phyloP scores from a whole-genome alignment of 2,113 vertebrate species.

The Sus scrofa region T2T-Sscrofa CM000817.6:34652501-34653000 shows the following conservation, averaged over 20 bases:
- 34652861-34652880: constrained; percentile 84
- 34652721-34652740: constrained; percentile 85
- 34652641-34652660: constrained; percentile 84
- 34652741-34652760: constrained; percentile 83
- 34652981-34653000: constrained; percentile 47
- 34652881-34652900: constrained; percentile 71
- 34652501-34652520: constrained; percentile 48
- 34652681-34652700: constrained; percentile 87
- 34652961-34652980: constrained; percentile 59
- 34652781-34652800: constrained; percentile 82
- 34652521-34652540: constrained; percentile 71
- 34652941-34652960: constrained; percentile 58
- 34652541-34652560: constrained; percentile 81
- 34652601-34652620: constrained; percentile 87
- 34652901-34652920: constrained; percentile 78
- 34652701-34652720: constrained; percentile 87
- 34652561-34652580: constrained; percentile 84
- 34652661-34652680: constrained; percentile 88
- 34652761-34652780: constrained; percentile 81
- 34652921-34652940: constrained; percentile 74
- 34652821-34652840: constrained; percentile 73
- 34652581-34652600: constrained; percentile 85
- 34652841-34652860: constrained; percentile 83
- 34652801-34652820: constrained; percentile 81
- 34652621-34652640: constrained; percentile 87